Conservation (phyloP, 2,113 vertebrate genomes). For the Nymphicus hollandicus region DNA sequence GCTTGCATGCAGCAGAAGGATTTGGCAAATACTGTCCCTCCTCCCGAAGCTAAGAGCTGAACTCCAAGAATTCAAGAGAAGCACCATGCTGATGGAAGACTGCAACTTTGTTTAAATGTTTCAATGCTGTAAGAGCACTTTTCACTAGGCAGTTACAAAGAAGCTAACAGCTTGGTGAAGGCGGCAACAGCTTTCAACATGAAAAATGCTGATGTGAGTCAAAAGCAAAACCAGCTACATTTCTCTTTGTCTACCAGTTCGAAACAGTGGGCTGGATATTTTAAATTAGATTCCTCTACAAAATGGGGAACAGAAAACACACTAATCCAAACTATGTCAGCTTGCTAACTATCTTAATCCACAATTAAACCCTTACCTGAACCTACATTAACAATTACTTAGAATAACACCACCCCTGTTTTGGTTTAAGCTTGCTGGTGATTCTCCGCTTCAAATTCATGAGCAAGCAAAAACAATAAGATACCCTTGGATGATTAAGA, state of each 20-base stretch:
- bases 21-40: background rate
- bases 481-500: slow-evolving; percentile 1
- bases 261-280: background rate
- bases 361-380: slow-evolving; percentile 8
- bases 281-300: background rate
- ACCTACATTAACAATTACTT: background rate
- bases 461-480: background rate
- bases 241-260: background rate
- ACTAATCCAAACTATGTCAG: background rate
- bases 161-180: background rate
- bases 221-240: background rate
- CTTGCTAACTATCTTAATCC: background rate
- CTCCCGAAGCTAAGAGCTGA: background rate
- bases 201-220: background rate
- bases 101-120: background rate
- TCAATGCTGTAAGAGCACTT: background rate
- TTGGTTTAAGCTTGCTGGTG: slow-evolving; percentile 12
- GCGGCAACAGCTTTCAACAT: background rate
- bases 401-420: background rate
- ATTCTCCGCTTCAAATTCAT: background rate
- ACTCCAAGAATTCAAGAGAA: background rate
- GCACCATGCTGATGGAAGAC: background rate
- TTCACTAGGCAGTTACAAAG: background rate
- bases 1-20: background rate
- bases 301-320: background rate